Evolutionary conservation across 2,113 vertebrate species (phyloP).

Genomic region (Thinocorus orbignyianus): DNA sequence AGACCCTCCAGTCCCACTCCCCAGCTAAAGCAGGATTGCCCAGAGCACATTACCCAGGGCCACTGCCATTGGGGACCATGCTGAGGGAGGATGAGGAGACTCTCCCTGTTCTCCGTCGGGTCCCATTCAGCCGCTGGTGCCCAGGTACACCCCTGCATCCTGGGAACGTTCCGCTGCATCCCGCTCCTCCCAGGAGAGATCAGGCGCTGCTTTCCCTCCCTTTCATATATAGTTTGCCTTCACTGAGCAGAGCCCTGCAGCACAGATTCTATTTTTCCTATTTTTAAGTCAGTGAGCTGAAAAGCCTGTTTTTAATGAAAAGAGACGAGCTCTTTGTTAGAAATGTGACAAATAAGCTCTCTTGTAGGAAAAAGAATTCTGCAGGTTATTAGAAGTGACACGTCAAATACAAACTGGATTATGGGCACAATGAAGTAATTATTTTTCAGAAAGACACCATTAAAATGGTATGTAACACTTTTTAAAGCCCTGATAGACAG

Average conservation of each 20-base stretch:
- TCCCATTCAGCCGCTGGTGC: rapidly evolving
- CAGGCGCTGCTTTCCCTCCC: rapidly evolving
- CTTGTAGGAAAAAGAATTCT: neutral
- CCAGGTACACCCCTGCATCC: rapidly evolving
- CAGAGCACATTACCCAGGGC: no score
- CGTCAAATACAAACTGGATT: neutral
- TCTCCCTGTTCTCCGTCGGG: neutral
- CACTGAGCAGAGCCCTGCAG: neutral
- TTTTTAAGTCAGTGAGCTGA: neutral
- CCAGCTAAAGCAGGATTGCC: no score
- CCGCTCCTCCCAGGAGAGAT: neutral
- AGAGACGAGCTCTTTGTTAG: neutral
- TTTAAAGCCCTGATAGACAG: neutral
- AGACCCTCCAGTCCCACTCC: no score
- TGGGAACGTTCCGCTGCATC: rapidly evolving
- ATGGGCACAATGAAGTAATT: neutral
- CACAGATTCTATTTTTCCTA: neutral
- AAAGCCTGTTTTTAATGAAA: neutral
- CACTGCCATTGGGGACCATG: no score
- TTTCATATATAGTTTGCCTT: rapidly evolving
- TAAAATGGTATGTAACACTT: neutral
- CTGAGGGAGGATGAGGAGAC: neutral
- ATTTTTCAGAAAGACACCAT: neutral
- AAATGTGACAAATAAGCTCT: neutral
- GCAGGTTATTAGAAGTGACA: neutral